These are phyloP conservation scores for Petrocephalus schoutedeni DNA, from an alignment of 2,797 vertebrate genomes.

Conservation along the genomic window DNA sequence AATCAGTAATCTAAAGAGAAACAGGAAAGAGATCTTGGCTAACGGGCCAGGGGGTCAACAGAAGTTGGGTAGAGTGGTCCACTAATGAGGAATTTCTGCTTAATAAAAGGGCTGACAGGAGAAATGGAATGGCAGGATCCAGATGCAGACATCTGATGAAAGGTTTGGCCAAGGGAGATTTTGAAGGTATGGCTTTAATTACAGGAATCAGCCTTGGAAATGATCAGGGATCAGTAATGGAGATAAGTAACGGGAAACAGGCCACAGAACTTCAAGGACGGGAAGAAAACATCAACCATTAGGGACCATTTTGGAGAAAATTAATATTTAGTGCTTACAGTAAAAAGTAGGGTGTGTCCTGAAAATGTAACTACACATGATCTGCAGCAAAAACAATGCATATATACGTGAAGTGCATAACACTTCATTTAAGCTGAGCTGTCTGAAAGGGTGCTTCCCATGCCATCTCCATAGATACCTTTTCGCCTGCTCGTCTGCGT, in stretches of 20 bases:
- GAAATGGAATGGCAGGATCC: slow-evolving; percentile 18
- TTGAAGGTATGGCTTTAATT: slow-evolving; percentile 13
- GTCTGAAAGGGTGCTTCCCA: not conserved
- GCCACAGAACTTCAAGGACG: not conserved
- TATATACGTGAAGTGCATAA: not conserved
- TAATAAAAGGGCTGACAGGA: slow-evolving; percentile 29
- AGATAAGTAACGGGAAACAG: not conserved
- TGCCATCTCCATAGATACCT: slow-evolving; percentile 60
- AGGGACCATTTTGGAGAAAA: not conserved
- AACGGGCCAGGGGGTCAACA: slow-evolving; percentile 20
- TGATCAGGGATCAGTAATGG: slow-evolving; percentile 4
- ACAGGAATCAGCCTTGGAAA: slow-evolving; percentile 13
- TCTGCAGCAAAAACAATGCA: not conserved
- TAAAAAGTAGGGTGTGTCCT: not conserved
- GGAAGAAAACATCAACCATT: not conserved
- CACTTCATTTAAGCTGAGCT: not conserved
- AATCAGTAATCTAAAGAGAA: not conserved
- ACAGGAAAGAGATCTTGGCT: not conserved
- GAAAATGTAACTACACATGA: not conserved
- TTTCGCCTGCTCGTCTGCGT: slow-evolving; percentile 94
- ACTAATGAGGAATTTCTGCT: slow-evolving; percentile 29
- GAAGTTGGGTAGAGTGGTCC: slow-evolving; percentile 2
- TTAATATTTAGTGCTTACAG: not conserved
- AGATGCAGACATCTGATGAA: not conserved
- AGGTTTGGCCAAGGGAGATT: not conserved